Evolutionary conservation across 2,797 vertebrate species (phyloP).

Genomic region (Acrossocheilus fasciatus): DNA sequence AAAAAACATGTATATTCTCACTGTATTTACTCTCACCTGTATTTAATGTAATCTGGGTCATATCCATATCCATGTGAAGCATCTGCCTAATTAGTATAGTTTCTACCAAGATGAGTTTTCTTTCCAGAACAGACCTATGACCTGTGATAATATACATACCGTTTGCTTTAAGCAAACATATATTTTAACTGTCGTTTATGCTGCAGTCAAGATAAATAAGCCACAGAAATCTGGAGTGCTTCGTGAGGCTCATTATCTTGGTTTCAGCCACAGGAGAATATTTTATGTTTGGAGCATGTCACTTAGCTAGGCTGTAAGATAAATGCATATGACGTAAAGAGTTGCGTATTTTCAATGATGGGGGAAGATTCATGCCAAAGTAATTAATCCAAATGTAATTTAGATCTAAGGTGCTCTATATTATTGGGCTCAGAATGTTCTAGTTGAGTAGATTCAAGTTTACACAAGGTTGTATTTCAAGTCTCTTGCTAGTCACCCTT

Average conservation of each 20-base stretch:
- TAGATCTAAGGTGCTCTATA: conserved; percentile 1
- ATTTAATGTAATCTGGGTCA: conserved; percentile 11
- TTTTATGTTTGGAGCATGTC: conserved; percentile 23
- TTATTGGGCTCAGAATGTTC: not conserved
- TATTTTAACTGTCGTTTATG: not conserved
- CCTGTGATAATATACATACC: not conserved
- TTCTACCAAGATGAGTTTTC: not conserved
- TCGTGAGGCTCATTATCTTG: conserved; percentile 35
- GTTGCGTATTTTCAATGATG: not conserved
- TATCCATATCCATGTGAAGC: not conserved
- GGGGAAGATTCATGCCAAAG: conserved; percentile 14
- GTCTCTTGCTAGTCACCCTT: not conserved
- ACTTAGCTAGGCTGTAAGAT: not conserved
- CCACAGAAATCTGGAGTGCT: not conserved
- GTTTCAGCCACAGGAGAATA: conserved; percentile 20
- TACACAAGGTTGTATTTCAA: conserved; percentile 6
- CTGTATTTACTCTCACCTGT: not conserved
- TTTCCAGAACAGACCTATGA: not conserved
- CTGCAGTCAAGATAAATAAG: conserved; percentile 30
- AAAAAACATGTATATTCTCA: not conserved
- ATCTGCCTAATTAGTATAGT: not conserved
- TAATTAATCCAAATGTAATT: not conserved
- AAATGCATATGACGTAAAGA: conserved; percentile 6
- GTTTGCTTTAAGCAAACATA: not conserved
- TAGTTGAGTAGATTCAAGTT: not conserved